A percentile compares a stretch with the other conserved stretches of the same genome.
These are phyloP conservation scores for Gulo gulo DNA, from an alignment of 2,113 vertebrate species.

Conservation along the genomic window DNA sequence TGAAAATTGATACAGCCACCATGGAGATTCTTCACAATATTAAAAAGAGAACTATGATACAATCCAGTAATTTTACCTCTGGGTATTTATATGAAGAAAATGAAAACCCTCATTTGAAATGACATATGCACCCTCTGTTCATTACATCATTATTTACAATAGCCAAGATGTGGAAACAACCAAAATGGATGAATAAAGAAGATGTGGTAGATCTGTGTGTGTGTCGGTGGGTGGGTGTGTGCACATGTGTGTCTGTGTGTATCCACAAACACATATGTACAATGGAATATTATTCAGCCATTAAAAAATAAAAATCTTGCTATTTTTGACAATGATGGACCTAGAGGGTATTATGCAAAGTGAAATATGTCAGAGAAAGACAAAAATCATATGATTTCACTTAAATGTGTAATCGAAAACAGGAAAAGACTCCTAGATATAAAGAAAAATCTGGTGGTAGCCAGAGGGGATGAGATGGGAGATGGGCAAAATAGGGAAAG, in stretches of 20 bases:
- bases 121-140: neutral
- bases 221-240: neutral
- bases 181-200: neutral
- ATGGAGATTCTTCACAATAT: neutral
- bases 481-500: neutral
- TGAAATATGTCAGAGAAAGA: neutral
- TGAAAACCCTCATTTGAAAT: neutral
- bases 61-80: neutral
- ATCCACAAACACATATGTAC: neutral
- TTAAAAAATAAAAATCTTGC: neutral
- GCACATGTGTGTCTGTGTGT: neutral
- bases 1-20: neutral
- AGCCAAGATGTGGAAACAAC: neutral
- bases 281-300: neutral
- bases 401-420: neutral
- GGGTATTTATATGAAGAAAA: neutral
- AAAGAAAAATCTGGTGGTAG: neutral
- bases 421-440: neutral
- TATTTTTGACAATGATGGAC: neutral
- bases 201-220: neutral
- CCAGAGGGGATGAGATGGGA: neutral
- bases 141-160: neutral
- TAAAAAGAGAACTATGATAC: neutral
- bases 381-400: neutral
- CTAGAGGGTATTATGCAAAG: neutral